phyloP scores from a whole-genome alignment of 2,113 vertebrate species.

The Motacilla tschutschensis region DNA sequence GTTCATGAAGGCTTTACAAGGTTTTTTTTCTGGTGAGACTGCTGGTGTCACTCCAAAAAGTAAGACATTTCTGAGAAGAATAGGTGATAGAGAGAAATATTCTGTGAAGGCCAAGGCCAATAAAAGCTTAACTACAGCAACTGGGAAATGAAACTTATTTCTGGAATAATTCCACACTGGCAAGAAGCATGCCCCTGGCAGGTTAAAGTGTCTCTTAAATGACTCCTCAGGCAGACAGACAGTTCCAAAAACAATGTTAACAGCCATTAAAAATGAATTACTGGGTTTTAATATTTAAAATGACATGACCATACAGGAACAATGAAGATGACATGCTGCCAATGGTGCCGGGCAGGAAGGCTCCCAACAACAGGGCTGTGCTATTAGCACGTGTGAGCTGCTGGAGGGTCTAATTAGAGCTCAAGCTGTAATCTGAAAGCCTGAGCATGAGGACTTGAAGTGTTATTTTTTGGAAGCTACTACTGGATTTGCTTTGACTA shows the following conservation, averaged over 20 bases:
- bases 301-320: conserved; percentile 35
- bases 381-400: not conserved
- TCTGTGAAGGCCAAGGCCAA: not conserved
- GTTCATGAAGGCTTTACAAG: not conserved
- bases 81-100: not conserved
- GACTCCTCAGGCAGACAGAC: conserved; percentile 42
- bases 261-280: conserved; percentile 62
- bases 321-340: not conserved
- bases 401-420: not conserved
- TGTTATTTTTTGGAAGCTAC: not conserved
- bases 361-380: not conserved
- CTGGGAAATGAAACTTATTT: conserved; percentile 39
- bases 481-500: not conserved
- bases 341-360: conserved; percentile 14
- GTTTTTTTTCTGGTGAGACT: not conserved
- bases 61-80: not conserved
- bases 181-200: conserved; percentile 43
- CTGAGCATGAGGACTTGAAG: not conserved
- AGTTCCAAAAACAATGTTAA: conserved; percentile 63
- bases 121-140: conserved; percentile 20
- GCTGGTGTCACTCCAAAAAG: not conserved
- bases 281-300: conserved; percentile 55
- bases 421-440: not conserved
- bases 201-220: conserved; percentile 51
- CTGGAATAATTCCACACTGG: conserved; percentile 55